Conservation (phyloP, 2,113 vertebrate species). For the Tupaia chinensis region DNA sequence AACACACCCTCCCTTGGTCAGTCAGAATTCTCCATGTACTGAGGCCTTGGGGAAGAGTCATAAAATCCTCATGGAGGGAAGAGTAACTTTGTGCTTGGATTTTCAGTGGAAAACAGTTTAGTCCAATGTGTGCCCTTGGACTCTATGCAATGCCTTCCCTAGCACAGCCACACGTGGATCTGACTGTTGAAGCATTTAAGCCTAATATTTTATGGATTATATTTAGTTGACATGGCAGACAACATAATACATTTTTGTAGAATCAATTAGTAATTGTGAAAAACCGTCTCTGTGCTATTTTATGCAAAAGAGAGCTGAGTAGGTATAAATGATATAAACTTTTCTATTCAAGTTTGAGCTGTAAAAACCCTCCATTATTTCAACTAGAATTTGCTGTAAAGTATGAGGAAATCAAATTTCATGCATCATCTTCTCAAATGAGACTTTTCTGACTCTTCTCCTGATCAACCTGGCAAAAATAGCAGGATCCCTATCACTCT, state of each 20-base stretch:
- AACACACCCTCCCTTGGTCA: not conserved
- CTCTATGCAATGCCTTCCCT: too few relatives aligned
- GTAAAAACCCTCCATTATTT: too few relatives aligned
- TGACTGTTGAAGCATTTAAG: not conserved
- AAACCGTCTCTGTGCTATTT: not conserved
- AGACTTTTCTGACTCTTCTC: too few relatives aligned
- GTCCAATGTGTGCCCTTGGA: not conserved
- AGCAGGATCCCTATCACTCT: too few relatives aligned
- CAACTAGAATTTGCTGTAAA: too few relatives aligned
- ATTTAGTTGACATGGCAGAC: not conserved
- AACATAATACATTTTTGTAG: not conserved
- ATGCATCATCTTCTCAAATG: too few relatives aligned
- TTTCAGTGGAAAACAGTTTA: not conserved
- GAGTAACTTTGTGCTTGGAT: not conserved
- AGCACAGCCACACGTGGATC: not conserved
- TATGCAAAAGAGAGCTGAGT: not conserved
- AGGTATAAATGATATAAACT: not conserved
- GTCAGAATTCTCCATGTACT: not conserved
- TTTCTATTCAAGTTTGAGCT: not conserved
- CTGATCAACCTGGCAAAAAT: too few relatives aligned
- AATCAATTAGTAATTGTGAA: not conserved
- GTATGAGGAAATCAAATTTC: too few relatives aligned
- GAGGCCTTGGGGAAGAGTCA: not conserved
- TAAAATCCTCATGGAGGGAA: not conserved
- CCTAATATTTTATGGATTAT: not conserved